These are phyloP conservation scores for Drosophila trichaetosa DNA, from an alignment of 2,888 invertebrate genomes.

Conservation along the genomic window DNA sequence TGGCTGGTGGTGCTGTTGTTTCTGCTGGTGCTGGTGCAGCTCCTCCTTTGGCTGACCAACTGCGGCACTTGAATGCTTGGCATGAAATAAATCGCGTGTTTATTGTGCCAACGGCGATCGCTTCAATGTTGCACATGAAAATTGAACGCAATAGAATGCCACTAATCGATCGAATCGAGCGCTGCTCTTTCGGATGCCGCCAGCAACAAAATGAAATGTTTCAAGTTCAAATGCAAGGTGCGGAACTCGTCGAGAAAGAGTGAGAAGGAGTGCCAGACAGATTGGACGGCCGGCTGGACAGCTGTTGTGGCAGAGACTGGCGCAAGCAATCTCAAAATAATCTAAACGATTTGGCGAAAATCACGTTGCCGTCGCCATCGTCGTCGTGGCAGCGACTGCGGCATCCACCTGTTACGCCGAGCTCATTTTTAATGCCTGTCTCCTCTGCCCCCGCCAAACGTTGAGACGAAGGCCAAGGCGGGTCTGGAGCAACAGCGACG, in stretches of 20 bases:
- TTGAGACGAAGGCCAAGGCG: constrained; percentile 36
- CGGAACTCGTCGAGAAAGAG: constrained; percentile 49
- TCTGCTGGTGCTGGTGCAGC: constrained; percentile 31
- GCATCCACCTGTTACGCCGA: constrained; percentile 82
- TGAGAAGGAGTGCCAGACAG: constrained; percentile 63
- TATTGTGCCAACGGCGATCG: constrained; percentile 80
- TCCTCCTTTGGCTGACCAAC: constrained; percentile 73
- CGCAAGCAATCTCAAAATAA: constrained; percentile 81
- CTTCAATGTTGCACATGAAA: constrained; percentile 79
- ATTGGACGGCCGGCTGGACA: constrained; percentile 36
- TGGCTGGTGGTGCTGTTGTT: constrained; percentile 35
- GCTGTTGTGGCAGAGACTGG: constrained; percentile 60
- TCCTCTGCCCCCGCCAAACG: constrained; percentile 6
- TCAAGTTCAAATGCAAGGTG: constrained; percentile 81
- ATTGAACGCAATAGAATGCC: constrained; percentile 81
- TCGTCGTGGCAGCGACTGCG: constrained; percentile 35
- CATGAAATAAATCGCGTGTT: constrained; percentile 82
- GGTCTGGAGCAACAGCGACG: constrained; percentile 45
- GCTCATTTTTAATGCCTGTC: constrained; percentile 79
- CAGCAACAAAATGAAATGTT: constrained; percentile 79
- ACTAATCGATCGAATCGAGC: constrained; percentile 71
- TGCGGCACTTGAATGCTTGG: constrained; percentile 78
- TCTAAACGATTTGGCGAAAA: constrained; percentile 81
- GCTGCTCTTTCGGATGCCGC: constrained; percentile 49
- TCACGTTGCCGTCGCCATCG: constrained; percentile 71